phyloP scores from a whole-genome alignment of 92 coral and sea anemone genomes.

The Umimayanthus chanpuru region DNA sequence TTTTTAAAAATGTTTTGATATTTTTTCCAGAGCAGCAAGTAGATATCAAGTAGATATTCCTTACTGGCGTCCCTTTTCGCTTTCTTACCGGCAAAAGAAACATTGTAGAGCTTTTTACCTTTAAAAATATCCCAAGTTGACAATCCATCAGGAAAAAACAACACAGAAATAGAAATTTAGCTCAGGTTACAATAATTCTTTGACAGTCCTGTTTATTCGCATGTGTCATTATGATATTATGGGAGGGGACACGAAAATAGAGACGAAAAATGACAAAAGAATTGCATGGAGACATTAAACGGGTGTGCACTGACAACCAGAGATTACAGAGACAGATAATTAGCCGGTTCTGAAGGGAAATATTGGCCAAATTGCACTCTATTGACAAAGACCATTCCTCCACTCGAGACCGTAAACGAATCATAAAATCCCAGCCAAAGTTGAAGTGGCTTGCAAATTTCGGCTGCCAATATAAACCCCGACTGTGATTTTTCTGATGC shows the following conservation, averaged over 20 bases:
- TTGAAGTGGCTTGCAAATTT: constrained; percentile 47
- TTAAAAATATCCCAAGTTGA: constrained; percentile 12
- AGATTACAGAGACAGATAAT: constrained; percentile 76
- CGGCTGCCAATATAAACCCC: constrained; percentile 41
- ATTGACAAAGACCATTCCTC: constrained; percentile 69
- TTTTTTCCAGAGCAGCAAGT: neutral
- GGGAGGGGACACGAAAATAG: constrained; percentile 45
- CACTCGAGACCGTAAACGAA: constrained; percentile 36
- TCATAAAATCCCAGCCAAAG: constrained; percentile 29
- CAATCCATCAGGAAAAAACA: constrained; percentile 28
- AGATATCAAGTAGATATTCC: neutral
- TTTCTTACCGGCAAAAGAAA: neutral
- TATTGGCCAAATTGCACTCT: constrained; percentile 57
- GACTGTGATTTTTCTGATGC: constrained; percentile 5
- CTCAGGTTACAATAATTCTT: constrained; percentile 38
- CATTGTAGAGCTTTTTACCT: neutral
- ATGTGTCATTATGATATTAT: constrained; percentile 41
- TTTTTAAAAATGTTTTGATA: neutral
- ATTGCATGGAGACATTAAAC: constrained; percentile 67
- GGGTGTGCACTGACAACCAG: constrained; percentile 70
- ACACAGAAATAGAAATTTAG: constrained; percentile 25
- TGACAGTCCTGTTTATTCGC: constrained; percentile 45
- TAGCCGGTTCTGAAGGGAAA: constrained; percentile 63
- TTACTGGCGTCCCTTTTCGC: neutral
- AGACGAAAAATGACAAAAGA: constrained; percentile 40